Conservation (phyloP, 2,113 vertebrate species). For the Damaliscus lunatus region DNA sequence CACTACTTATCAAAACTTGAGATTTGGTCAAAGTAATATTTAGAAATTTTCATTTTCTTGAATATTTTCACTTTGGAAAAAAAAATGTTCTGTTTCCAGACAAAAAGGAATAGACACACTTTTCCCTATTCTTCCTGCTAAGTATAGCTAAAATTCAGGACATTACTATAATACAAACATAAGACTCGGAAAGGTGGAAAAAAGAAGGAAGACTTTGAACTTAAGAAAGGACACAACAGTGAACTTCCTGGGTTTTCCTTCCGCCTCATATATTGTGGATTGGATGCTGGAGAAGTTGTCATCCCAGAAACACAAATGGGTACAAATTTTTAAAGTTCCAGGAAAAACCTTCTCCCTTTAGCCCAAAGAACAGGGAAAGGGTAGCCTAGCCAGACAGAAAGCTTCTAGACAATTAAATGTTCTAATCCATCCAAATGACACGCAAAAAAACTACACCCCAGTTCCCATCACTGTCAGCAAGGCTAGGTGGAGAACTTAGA, state of each 20-base stretch:
- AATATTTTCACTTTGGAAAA: background rate
- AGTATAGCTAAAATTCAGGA: background rate
- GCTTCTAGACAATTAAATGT: background rate
- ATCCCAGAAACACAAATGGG: background rate
- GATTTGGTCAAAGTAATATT: background rate
- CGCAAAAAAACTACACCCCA: background rate
- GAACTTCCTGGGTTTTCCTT: background rate
- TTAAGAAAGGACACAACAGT: background rate
- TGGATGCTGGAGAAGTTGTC: background rate
- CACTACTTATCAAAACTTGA: background rate
- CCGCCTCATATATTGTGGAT: background rate
- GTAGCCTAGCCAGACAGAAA: background rate
- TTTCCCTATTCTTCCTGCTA: background rate
- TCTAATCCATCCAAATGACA: background rate
- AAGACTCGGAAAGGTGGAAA: background rate
- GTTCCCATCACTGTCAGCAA: background rate
- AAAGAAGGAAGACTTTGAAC: background rate
- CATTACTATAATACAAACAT: background rate
- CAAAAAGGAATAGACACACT: background rate
- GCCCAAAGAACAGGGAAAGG: background rate
- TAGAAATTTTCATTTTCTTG: background rate
- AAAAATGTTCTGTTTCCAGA: background rate
- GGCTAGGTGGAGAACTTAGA: background rate
- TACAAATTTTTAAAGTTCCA: background rate
- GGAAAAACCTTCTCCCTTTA: background rate